Conservation (phyloP, 2,113 vertebrate genomes). For the Blennius ocellaris region DNA sequence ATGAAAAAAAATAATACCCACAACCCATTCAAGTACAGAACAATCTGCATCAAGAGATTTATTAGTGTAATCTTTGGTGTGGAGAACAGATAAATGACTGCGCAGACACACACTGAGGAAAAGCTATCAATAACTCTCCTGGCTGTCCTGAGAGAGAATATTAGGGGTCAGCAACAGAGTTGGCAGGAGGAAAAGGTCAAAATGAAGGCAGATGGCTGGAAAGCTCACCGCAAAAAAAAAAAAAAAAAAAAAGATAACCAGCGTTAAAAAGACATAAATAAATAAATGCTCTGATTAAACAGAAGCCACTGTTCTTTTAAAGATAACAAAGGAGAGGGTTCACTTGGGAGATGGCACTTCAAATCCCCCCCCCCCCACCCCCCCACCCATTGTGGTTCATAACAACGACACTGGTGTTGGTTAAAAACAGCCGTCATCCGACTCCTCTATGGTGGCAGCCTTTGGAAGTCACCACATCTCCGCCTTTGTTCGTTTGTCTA, state of each 20-base stretch:
- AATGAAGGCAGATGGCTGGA: constrained; percentile 23
- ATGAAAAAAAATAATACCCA: neutral
- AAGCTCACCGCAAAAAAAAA: constrained; percentile 26
- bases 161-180: constrained; percentile 53
- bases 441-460: constrained; percentile 52
- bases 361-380: constrained; percentile 42
- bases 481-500: constrained; percentile 23
- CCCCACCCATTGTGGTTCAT: constrained; percentile 51
- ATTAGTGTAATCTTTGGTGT: constrained; percentile 57
- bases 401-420: constrained; percentile 65
- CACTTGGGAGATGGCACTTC: constrained; percentile 54
- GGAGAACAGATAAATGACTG: constrained; percentile 50
- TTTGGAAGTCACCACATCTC: constrained; percentile 61
- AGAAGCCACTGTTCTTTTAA: constrained; percentile 41
- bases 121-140: constrained; percentile 48
- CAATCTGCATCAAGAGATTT: constrained; percentile 57
- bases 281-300: constrained; percentile 2
- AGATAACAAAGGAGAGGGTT: constrained; percentile 41
- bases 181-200: constrained; percentile 39
- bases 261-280: neutral
- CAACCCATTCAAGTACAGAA: constrained; percentile 24
- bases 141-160: constrained; percentile 33
- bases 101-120: constrained; percentile 7
- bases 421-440: constrained; percentile 45
- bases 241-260: neutral